Conservation (phyloP, 2,888 invertebrate species). For the Hydraecia micacea region DNA sequence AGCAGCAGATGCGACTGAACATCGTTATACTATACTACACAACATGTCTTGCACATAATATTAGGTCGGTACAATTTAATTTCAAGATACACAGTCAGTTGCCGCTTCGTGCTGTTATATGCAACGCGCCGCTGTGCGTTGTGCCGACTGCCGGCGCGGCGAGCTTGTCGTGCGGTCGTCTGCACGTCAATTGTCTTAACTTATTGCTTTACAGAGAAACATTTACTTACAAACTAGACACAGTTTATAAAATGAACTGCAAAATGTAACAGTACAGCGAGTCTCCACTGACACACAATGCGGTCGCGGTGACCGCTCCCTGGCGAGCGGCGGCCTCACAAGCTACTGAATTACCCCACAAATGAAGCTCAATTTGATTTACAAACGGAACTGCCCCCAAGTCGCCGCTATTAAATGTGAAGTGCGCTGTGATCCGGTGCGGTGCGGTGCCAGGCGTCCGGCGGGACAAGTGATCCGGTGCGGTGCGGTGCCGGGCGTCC, state of each 20-base stretch:
- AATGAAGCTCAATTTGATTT: conserved; percentile 37
- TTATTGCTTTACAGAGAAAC: conserved; percentile 5
- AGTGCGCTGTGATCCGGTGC: conserved; percentile 1
- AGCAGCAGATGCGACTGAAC: conserved; percentile 26
- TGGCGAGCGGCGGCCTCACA: not conserved
- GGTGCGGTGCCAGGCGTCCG: conserved; percentile 19
- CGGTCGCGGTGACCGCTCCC: not conserved
- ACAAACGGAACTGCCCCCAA: conserved; percentile 26
- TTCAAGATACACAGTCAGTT: not conserved
- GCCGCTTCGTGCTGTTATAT: not conserved
- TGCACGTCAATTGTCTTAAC: not conserved
- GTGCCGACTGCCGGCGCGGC: not conserved
- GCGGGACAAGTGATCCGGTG: conserved; percentile 14
- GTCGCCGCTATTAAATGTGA: conserved; percentile 23
- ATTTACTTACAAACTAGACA: not conserved
- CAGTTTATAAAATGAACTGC: not conserved
- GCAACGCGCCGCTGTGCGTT: not conserved
- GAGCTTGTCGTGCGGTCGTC: not conserved
- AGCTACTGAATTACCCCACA: conserved; percentile 22
- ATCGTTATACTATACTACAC: not conserved
- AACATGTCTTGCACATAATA: not conserved
- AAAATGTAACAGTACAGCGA: conserved; percentile 16
- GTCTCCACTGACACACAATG: not conserved
- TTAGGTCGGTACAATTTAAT: conserved; percentile 18
- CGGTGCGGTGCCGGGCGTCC: conserved; percentile 15